phyloP scores from a whole-genome alignment of 1,140 invertebrate genomes.

The Andrena cerasifolii region DNA sequence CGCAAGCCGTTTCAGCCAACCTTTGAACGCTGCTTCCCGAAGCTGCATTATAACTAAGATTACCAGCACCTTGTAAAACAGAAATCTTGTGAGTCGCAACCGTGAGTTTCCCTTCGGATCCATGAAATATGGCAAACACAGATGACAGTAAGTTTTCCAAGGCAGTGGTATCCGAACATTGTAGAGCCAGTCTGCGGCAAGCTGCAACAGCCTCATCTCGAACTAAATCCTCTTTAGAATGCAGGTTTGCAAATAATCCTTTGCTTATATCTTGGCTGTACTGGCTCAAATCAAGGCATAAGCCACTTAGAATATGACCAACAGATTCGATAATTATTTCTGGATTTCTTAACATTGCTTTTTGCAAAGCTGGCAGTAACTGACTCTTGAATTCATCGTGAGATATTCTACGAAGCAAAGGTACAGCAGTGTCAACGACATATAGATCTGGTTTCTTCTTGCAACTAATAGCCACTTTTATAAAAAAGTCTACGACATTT shows the following conservation, averaged over 20 bases:
- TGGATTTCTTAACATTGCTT: constrained; percentile 96
- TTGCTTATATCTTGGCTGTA: constrained; percentile 92
- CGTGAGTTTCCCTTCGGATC: constrained; percentile 95
- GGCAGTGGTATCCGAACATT: constrained; percentile 87
- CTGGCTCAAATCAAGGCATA: constrained; percentile 91
- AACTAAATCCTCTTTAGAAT: constrained; percentile 91
- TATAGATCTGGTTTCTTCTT: constrained; percentile 89
- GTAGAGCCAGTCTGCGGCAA: constrained; percentile 86
- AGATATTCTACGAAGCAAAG: constrained; percentile 86
- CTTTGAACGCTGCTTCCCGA: constrained; percentile 83
- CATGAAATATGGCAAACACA: constrained; percentile 93
- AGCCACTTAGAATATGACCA: constrained; percentile 87
- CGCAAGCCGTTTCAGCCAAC: constrained; percentile 85
- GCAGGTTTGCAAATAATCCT: constrained; percentile 89
- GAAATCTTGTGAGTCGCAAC: constrained; percentile 93
- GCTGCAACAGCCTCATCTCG: constrained; percentile 88
- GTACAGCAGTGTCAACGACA: constrained; percentile 86
- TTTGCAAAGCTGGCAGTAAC: constrained; percentile 93
- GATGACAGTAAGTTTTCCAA: constrained; percentile 88
- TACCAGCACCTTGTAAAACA: constrained; percentile 93
- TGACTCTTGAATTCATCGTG: constrained; percentile 89
- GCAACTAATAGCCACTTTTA: constrained; percentile 91
- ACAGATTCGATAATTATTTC: constrained; percentile 94
- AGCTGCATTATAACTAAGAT: constrained; percentile 89
- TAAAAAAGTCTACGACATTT: constrained; percentile 88